A percentile compares a stretch with the other conserved stretches of the same genome.
Conservation (phyloP, 2,113 vertebrate species). For the Pachycephala philippinensis region DNA sequence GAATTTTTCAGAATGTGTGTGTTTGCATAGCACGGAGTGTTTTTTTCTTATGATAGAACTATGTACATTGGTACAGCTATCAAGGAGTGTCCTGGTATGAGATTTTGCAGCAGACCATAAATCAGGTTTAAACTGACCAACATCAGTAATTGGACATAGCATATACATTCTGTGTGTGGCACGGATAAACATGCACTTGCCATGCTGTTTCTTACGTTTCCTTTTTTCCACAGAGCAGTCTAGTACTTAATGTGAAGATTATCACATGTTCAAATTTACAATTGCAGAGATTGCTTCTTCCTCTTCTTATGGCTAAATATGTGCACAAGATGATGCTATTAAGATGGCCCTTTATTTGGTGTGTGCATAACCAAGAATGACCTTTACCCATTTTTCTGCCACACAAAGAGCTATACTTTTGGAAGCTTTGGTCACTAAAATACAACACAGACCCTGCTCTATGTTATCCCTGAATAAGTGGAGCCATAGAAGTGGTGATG, state of each 20-base stretch:
- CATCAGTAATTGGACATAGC: not conserved
- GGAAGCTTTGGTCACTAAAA: not conserved
- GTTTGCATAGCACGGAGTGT: not conserved
- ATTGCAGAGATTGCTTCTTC: not conserved
- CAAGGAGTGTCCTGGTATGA: not conserved
- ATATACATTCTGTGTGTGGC: not conserved
- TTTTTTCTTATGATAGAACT: not conserved
- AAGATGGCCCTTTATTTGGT: not conserved
- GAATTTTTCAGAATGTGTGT: not conserved
- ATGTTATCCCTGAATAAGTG: not conserved
- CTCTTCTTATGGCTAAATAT: not conserved
- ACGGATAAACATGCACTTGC: not conserved
- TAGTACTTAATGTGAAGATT: not conserved
- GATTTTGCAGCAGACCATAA: not conserved
- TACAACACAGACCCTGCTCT: not conserved
- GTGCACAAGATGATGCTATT: not conserved
- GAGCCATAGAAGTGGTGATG: not conserved
- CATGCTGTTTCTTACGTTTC: not conserved
- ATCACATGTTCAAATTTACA: not conserved
- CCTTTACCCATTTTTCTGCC: not conserved
- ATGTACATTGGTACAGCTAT: not conserved
- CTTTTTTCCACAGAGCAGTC: not conserved
- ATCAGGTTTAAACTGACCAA: not conserved
- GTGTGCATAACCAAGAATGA: not conserved
- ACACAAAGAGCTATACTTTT: not conserved